Base-by-base conservation (phyloP, 1,140 invertebrate species). In the Meloidogyne floridensis region DNA sequence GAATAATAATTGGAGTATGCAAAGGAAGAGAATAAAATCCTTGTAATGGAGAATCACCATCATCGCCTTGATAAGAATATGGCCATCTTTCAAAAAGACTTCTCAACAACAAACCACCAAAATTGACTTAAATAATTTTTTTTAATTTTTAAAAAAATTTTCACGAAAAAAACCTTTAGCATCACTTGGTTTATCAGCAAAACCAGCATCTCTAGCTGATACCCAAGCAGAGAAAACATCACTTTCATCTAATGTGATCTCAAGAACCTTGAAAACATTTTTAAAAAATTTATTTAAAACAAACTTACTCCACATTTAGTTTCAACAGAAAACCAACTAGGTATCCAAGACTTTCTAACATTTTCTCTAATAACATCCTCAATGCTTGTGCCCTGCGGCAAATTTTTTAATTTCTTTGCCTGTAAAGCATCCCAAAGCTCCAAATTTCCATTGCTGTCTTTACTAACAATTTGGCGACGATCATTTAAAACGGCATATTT, bases 301-400 rank as follows among this genome's bases (percentile, higher is more conserved):
- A 42, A 73, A 92, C 93, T 90, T 91, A 96, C 94, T 81, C 97
- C 98, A 82, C 96, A 98, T 92, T 99, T 99, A 7, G 98, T 93
- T 92, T 99, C 97, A 76, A 99, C 95, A 88, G 95, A 97, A 91
- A 99, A 99, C 98, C 98, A 99, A 92, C 95, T 98, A 70, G 98
- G 98, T 86, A 99, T 96, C 91, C 94, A 98, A 74, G 99, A 94
- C 92, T 94, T 94, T 92, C 96, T 96, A 83, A 94, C 95, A 85
- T 94, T 92, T 90, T 94, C 94, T 89, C 97, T 96, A 0, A 97
- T 93, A 91, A 98, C 96, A 88, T 96, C 94, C 65, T 99, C 97
- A 91, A 92, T 98, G 94, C 2, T 96, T 93, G 88, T 93, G 92
- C 80, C 80, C 18, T 96, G 96, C 72, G 92, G 97, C 94, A 20